Conservation (phyloP, 2,797 vertebrate species). For the Cynopterus sphinx region DNA sequence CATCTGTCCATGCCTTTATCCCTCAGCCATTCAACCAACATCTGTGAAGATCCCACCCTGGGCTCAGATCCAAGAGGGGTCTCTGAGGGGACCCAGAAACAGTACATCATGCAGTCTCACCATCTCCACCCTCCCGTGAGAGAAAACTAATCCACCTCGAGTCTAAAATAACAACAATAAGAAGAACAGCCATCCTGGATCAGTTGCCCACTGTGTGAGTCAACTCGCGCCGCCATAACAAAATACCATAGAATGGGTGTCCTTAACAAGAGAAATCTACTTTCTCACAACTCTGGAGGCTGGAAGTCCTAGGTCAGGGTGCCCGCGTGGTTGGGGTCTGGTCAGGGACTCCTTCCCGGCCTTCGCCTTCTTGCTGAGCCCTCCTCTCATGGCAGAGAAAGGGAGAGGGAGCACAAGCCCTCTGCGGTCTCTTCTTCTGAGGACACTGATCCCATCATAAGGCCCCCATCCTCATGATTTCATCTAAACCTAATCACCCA, state of each 20-base stretch:
- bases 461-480: not conserved
- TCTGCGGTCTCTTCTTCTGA: not conserved
- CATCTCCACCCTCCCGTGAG: not conserved
- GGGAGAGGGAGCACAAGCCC: not conserved
- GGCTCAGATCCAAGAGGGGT: not conserved
- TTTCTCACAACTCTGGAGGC: not conserved
- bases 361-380: rapidly evolving
- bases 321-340: rapidly evolving
- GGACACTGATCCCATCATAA: not conserved
- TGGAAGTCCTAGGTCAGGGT: not conserved
- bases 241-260: not conserved
- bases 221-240: not conserved
- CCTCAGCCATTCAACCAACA: not conserved
- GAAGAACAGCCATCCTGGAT: not conserved
- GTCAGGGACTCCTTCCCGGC: not conserved
- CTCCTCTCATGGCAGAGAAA: not conserved
- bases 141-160: not conserved
- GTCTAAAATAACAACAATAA: not conserved
- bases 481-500: not conserved
- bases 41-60: not conserved
- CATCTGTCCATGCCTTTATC: not conserved
- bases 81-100: not conserved
- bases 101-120: not conserved
- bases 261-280: not conserved
- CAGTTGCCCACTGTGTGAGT: not conserved